Conservation (phyloP, 2,888 invertebrate species). For the Adineta ricciae region DNA sequence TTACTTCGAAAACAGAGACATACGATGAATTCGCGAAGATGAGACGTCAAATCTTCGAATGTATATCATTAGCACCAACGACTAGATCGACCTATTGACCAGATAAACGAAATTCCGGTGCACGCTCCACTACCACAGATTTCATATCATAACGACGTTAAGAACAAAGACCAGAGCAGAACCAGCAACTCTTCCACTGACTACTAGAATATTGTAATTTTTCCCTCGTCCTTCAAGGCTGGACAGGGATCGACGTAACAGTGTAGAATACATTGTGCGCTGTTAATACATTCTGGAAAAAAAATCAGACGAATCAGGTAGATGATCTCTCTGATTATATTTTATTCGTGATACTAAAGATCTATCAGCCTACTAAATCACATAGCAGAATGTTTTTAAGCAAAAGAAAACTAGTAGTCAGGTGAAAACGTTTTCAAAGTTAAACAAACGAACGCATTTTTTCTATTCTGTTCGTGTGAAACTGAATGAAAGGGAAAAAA, state of each 20-base stretch:
- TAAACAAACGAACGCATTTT: too few relatives aligned
- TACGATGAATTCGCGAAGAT: neutral
- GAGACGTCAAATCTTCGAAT: neutral
- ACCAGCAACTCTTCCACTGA: neutral
- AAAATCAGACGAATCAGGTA: too few relatives aligned
- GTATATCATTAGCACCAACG: neutral
- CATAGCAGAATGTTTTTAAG: too few relatives aligned
- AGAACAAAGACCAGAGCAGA: neutral
- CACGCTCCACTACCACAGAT: neutral
- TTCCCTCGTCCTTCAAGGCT: too few relatives aligned
- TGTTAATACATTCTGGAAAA: too few relatives aligned
- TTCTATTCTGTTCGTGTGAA: too few relatives aligned
- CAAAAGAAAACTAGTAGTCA: too few relatives aligned
- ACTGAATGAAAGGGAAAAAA: too few relatives aligned
- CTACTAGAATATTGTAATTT: neutral
- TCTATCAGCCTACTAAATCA: too few relatives aligned
- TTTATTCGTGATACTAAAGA: too few relatives aligned
- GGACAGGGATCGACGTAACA: neutral
- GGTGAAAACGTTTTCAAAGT: too few relatives aligned
- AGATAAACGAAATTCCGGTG: neutral
- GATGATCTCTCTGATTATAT: too few relatives aligned
- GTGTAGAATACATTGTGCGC: neutral
- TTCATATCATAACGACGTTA: neutral
- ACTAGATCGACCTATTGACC: neutral
- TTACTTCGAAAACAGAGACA: neutral